Evolutionary conservation across 2,113 vertebrate genomes (phyloP), one percentile per base, ranked within the genome.

Genomic region (Pachycephala philippinensis): DNA sequence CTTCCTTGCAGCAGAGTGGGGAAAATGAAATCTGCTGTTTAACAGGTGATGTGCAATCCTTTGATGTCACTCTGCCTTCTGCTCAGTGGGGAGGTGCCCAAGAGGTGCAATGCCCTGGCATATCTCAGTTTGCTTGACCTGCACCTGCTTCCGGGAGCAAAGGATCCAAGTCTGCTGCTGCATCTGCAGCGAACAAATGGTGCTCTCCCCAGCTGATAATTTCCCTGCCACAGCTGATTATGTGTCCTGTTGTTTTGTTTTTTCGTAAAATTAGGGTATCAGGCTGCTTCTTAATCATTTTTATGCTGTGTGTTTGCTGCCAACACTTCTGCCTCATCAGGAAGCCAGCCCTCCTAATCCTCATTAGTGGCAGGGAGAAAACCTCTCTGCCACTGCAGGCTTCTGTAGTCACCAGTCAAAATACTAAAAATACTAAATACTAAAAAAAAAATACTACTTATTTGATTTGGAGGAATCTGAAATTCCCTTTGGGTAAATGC

Each of bases 1-100:
- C 44, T 95, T 95, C 40, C 72, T 91, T 90, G 64, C 37, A 88
- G 84, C 44, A 60, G 90, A 94, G 57, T 71, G 82, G n/a, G n/a
- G 70, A 74, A 50, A 84, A 28, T 19, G 68, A 95, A 94, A 74
- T 70, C 83, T 92, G 84, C 56, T 53, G 63, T 37, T 84, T 87
- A 87, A 90, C 40, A 56, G 84, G 86, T 16, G 53, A 53, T 22
- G 17, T 53, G 88, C 81, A 87, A 37, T 23, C 57, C 42, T 94
- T 28, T 3, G 27, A 22, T 78, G 68, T 61, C 88, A 70, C 64
- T 27, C 90, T 92, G 60, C 64, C 49, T 89, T 52, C 79, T 63
- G 60, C 31, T 42, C 37, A 27, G 37, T 7, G 14, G 54, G 70
- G 89, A 94, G 39, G 21, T 87, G 35, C 37, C 75, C 61, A 40